Conservation (phyloP, 2,888 invertebrate species). For the Cantharis rufa region DNA sequence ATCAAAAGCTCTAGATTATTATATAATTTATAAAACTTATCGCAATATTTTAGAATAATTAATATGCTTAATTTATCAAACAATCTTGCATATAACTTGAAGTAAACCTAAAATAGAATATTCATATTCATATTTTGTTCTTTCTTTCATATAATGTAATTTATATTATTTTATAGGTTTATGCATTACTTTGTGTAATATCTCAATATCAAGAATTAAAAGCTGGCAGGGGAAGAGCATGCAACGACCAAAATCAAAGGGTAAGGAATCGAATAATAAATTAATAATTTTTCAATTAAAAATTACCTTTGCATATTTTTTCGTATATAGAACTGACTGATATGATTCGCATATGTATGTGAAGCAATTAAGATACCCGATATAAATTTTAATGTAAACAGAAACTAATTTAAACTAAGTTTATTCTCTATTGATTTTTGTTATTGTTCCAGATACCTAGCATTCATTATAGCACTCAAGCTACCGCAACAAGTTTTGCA, state of each 20-base stretch:
- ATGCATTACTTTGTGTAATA: slow-evolving; percentile 81
- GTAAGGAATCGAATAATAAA: slow-evolving; percentile 49
- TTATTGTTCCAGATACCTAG: slow-evolving; percentile 55
- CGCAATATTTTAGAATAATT: no score
- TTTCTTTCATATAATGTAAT: slow-evolving; percentile 6
- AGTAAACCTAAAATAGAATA: neutral
- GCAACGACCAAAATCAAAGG: slow-evolving; percentile 65
- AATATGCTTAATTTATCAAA: no score
- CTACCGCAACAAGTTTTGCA: slow-evolving; percentile 61
- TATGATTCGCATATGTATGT: neutral
- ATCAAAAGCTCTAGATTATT: neutral
- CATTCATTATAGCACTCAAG: slow-evolving; percentile 60
- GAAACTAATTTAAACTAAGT: neutral
- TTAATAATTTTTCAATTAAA: neutral
- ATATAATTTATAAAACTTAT: neutral
- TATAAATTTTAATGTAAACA: neutral
- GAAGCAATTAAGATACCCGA: neutral
- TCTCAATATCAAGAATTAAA: slow-evolving; percentile 85
- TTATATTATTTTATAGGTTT: slow-evolving; percentile 63
- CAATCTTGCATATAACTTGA: no score
- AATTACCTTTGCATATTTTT: neutral
- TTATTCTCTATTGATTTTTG: neutral
- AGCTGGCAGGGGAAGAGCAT: slow-evolving; percentile 72
- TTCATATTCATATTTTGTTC: no score
- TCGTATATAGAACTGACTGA: neutral